phyloP scores from a whole-genome alignment of 1,140 invertebrate species.

The Teleopsis dalmanni region DNA sequence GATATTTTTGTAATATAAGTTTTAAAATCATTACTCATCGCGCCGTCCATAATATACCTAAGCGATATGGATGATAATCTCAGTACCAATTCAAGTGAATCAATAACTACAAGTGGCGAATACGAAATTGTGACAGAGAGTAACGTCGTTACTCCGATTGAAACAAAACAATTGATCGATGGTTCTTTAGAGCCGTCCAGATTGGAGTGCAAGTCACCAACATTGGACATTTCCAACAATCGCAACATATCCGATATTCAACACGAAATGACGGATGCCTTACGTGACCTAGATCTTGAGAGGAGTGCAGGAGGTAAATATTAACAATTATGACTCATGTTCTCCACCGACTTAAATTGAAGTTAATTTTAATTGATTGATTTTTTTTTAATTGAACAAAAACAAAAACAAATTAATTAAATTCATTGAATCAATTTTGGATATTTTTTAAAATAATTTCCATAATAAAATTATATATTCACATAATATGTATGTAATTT shows the following conservation, averaged over 20 bases:
- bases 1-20: too few species aligned
- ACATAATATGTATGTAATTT: too few species aligned
- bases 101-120: constrained; percentile 72
- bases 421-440: too few species aligned
- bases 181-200: constrained; percentile 16
- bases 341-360: too few species aligned
- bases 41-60: too few species aligned
- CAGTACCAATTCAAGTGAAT: constrained; percentile 73
- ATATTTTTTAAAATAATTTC: too few species aligned
- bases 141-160: constrained; percentile 34
- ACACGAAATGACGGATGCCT: constrained; percentile 65
- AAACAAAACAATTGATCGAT: constrained; percentile 17
- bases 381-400: too few species aligned
- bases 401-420: too few species aligned
- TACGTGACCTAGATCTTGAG: constrained; percentile 48
- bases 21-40: too few species aligned
- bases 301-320: constrained; percentile 7
- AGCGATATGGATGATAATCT: constrained; percentile 66
- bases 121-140: constrained; percentile 66
- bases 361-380: too few species aligned
- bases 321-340: background rate
- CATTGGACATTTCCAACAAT: constrained; percentile 65
- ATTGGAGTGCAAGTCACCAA: constrained; percentile 50
- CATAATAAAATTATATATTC: too few species aligned
- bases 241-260: constrained; percentile 64